Percentiles rank a stretch among this genome's conserved stretches.
These are phyloP conservation scores for Phylloscopus trochilus DNA, from an alignment of 2,113 vertebrate species.

Conservation along the genomic window DNA sequence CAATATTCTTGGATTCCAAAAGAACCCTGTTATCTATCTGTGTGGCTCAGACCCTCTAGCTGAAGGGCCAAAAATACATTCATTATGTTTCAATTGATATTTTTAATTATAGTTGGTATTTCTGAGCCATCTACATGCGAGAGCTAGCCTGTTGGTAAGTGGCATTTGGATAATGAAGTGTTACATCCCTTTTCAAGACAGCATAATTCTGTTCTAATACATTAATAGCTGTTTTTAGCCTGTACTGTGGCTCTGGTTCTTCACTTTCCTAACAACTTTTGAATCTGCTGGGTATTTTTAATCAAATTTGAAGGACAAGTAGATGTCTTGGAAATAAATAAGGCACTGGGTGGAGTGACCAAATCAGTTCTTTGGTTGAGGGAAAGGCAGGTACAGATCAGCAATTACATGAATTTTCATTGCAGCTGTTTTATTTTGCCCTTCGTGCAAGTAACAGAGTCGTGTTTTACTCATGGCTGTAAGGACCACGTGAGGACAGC, in stretches of 20 bases:
- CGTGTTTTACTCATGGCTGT: background rate
- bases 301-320: background rate
- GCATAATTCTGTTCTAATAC: slow-evolving; percentile 1
- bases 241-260: background rate
- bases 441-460: background rate
- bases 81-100: slow-evolving; percentile 10
- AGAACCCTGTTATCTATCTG: background rate
- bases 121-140: slow-evolving; percentile 15
- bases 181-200: slow-evolving; percentile 11
- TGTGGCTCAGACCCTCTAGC: background rate
- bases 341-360: background rate
- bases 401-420: background rate
- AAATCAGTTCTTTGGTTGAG: background rate
- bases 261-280: background rate
- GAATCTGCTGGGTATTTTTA: background rate
- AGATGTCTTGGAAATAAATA: background rate
- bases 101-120: slow-evolving; percentile 54
- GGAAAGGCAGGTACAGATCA: background rate
- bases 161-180: slow-evolving; percentile 53
- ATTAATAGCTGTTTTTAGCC: background rate
- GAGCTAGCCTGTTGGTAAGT: slow-evolving; percentile 27
- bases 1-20: background rate
- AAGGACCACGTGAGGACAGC: background rate
- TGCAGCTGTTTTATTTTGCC: background rate
- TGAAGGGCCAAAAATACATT: slow-evolving; percentile 24